A percentile compares a stretch with the other conserved stretches of the same genome.
phyloP scores from a whole-genome alignment of 2,113 vertebrate species.

The Ammodramus savannarum region DNA sequence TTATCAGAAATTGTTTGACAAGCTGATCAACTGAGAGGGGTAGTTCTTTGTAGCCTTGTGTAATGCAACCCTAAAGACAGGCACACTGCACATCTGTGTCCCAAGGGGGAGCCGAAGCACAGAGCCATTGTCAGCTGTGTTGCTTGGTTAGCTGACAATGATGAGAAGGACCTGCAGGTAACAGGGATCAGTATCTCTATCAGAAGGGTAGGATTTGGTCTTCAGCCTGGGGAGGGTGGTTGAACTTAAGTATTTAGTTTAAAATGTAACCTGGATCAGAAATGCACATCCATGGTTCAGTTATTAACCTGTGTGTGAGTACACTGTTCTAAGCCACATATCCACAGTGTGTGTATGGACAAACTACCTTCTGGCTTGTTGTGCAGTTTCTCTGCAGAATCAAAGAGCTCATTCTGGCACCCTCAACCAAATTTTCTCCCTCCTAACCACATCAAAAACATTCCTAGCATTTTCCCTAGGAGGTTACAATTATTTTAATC shows the following conservation, averaged over 20 bases:
- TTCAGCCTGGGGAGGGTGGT: neutral
- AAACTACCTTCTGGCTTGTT: constrained; percentile 21
- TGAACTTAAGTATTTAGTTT: neutral
- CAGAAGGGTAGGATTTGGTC: neutral
- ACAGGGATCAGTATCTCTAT: neutral
- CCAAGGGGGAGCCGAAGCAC: neutral
- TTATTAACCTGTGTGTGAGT: neutral
- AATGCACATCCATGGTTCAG: neutral
- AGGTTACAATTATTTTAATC: constrained; percentile 68
- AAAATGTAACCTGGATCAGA: neutral
- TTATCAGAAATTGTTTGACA: neutral
- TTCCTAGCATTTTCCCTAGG: constrained; percentile 65
- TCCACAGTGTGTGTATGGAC: neutral
- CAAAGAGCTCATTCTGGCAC: constrained; percentile 49
- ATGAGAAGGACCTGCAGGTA: neutral
- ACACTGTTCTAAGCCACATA: neutral
- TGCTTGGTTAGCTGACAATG: neutral
- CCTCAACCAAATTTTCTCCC: neutral
- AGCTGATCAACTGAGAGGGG: neutral
- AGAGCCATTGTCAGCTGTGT: neutral
- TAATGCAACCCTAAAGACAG: neutral
- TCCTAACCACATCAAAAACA: constrained; percentile 69
- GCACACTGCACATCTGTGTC: accelerated
- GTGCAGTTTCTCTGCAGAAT: constrained; percentile 45
- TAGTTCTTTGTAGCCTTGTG: neutral